Conservation (phyloP, 2,113 vertebrate species). For the Mus spicilegus region DNA sequence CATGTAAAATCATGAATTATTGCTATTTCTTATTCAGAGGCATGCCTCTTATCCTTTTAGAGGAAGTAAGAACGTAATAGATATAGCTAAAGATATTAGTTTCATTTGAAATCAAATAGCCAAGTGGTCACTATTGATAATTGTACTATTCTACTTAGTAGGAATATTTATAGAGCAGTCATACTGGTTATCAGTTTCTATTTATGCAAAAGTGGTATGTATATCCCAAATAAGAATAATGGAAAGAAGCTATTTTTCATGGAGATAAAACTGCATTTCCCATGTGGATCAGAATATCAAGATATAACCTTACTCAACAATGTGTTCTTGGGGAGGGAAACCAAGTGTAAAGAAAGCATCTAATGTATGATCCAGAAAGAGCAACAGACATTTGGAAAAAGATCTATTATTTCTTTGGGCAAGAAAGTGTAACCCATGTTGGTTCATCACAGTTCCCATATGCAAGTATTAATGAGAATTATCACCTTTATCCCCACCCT, state of each 20-base stretch:
- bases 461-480: background rate
- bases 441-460: background rate
- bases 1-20: background rate
- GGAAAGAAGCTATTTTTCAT: background rate
- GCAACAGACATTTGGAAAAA: background rate
- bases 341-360: background rate
- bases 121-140: background rate
- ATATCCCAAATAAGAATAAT: background rate
- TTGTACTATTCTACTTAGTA: background rate
- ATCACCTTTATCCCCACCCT: background rate
- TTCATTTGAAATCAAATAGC: slow-evolving; percentile 27
- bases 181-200: background rate
- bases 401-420: background rate
- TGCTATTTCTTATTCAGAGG: slow-evolving; percentile 28
- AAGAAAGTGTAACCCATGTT: background rate
- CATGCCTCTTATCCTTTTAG: slow-evolving; percentile 11
- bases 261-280: slow-evolving; percentile 54
- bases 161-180: background rate
- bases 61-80: slow-evolving; percentile 1
- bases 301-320: background rate
- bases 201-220: slow-evolving; percentile 1
- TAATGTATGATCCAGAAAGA: background rate
- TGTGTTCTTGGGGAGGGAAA: background rate
- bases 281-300: background rate
- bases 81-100: background rate